Evolutionary conservation across 2,113 vertebrate species (phyloP), one percentile per base, ranked within the genome.

Genomic region (Tapirus terrestris): DNA sequence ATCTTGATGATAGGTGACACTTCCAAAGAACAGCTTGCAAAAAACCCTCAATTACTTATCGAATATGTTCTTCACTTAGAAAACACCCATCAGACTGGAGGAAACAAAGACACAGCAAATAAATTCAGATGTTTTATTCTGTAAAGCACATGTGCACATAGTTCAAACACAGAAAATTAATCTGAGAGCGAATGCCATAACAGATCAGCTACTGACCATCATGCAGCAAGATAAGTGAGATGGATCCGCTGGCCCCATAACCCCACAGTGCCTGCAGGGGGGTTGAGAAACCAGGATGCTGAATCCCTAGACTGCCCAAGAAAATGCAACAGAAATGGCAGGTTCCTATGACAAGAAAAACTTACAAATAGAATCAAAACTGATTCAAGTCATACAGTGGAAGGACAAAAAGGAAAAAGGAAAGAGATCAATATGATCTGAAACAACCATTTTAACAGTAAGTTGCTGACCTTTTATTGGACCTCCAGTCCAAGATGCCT

Each of bases 401-500:
- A 82, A 96, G 75, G 94, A 94, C 94, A 93, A 98, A 98, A 98
- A 98, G 93, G 97, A 98, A 98, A 98, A 98, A 98, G 98, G 98
- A 98, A 98, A 98, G 99, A 99, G 99, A 99, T 99, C 99, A 99
- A 99, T 99, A 99, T 99, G 99, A 99, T 99, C 99, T 48, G 98
- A 99, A 98, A 99, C 96, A 93, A 95, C 87, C 95, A 72, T 97
- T 98, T 96, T 68, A 97, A 98, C 77, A 98, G 95, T 95, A 98
- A 98, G 97, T 97, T 98, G 98, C 98, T 97, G 98, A 96, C 98
- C 97, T 98, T 98, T 96, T 95, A 96, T 94, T 98, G 98, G 98
- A 97, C 93, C 81, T 87, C 75, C 77, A 93, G 96, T 95, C 93
- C 93, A 94, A 82, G 1, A 23, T 4, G 61, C 96, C 96, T 58